phyloP scores from a whole-genome alignment of 2,888 invertebrate genomes.

The Lymantria dispar region DNA sequence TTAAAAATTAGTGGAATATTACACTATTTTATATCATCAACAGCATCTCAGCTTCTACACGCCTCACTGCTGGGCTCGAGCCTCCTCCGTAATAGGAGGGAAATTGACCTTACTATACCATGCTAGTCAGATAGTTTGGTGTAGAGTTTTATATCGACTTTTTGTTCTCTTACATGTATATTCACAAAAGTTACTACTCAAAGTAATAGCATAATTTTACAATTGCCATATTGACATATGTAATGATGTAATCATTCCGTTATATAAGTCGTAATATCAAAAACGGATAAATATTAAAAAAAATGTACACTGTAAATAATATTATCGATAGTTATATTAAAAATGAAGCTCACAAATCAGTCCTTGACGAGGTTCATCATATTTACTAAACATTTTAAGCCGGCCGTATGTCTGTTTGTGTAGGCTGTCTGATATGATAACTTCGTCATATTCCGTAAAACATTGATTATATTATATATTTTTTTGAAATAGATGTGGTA shows the following conservation, averaged over 20 bases:
- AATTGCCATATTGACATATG: neutral
- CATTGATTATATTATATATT: conserved; percentile 6
- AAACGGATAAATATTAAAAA: conserved; percentile 9
- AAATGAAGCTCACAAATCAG: conserved; percentile 23
- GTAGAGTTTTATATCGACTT: too few relatives aligned
- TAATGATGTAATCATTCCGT: neutral
- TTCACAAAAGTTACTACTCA: too few relatives aligned
- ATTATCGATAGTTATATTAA: conserved; percentile 5
- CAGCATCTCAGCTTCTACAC: too few relatives aligned
- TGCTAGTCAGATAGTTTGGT: too few relatives aligned
- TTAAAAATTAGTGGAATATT: too few relatives aligned
- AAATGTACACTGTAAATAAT: conserved; percentile 3
- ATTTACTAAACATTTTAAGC: conserved; percentile 42
- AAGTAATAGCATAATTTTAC: too few relatives aligned
- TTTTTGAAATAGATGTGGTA: conserved; percentile 26
- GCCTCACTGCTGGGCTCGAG: too few relatives aligned
- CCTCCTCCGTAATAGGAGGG: too few relatives aligned
- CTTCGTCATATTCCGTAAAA: conserved; percentile 20
- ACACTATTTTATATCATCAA: too few relatives aligned
- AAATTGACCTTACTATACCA: too few relatives aligned
- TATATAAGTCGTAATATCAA: conserved; percentile 4
- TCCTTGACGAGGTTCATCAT: conserved; percentile 38
- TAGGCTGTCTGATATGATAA: conserved; percentile 52
- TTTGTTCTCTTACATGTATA: too few relatives aligned
- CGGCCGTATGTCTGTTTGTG: conserved; percentile 43